These are phyloP conservation scores for Dicerorhinus sumatrensis DNA, from an alignment of 2,113 vertebrate species.

Conservation along the genomic window DNA sequence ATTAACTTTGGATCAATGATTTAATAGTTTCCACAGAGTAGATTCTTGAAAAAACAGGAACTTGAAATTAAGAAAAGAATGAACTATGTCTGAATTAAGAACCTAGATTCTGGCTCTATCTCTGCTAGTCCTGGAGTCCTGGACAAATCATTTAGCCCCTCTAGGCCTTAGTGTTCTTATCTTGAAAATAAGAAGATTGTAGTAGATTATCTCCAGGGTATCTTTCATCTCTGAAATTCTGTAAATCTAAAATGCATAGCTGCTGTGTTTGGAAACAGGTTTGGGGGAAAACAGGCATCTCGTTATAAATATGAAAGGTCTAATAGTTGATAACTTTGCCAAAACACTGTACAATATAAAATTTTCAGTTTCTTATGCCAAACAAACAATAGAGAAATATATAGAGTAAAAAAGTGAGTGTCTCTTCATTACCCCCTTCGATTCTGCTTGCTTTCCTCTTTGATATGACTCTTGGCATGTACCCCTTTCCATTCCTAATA, in stretches of 20 bases:
- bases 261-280: neutral
- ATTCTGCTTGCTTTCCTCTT: neutral
- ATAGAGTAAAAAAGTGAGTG: neutral
- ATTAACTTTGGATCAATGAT: neutral
- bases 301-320: conserved; percentile 1
- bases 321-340: neutral
- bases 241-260: neutral
- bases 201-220: neutral
- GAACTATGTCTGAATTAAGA: neutral
- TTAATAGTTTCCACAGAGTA: conserved; percentile 9
- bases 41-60: neutral
- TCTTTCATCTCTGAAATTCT: conserved; percentile 41
- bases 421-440: neutral
- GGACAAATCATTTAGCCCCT: neutral
- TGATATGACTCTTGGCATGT: rapidly evolving
- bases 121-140: conserved; percentile 16
- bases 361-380: neutral
- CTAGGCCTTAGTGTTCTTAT: neutral
- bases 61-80: conserved; percentile 48
- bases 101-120: neutral
- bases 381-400: neutral
- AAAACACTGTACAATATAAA: neutral
- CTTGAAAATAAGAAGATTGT: neutral
- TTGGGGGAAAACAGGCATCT: neutral
- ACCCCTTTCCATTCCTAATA: neutral